Evolutionary conservation across 1,140 invertebrate species (phyloP).

Genomic region (Scaptomyza hsui): DNA sequence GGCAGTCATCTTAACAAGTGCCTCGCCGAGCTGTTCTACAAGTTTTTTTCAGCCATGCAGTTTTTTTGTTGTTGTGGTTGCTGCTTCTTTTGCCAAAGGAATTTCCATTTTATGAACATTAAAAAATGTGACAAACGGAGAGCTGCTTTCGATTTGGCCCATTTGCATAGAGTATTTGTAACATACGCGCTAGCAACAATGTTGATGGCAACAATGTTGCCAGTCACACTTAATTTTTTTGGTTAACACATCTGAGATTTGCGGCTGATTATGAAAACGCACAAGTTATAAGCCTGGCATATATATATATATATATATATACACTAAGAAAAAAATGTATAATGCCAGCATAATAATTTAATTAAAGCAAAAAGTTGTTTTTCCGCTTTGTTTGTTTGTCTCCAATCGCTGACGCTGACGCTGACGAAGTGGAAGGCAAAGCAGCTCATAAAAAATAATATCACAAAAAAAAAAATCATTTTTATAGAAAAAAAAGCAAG

Average conservation of each 20-base stretch:
- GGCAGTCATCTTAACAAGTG: conserved; percentile 80
- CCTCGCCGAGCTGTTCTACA: conserved; percentile 70
- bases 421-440: conserved; percentile 38
- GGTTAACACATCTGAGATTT: conserved; percentile 16
- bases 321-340: conserved; percentile 10
- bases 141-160: conserved; percentile 65
- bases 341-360: conserved; percentile 53
- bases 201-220: conserved; percentile 55
- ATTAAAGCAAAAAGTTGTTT: conserved; percentile 61
- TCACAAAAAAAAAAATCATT: conserved; percentile 9
- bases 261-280: conserved; percentile 35
- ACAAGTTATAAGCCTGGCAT: conserved; percentile 36
- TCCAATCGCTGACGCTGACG: background rate
- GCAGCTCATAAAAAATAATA: conserved; percentile 37
- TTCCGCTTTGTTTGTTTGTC: conserved; percentile 54
- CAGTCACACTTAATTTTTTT: conserved; percentile 23
- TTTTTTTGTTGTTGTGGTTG: conserved; percentile 23
- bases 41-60: conserved; percentile 59
- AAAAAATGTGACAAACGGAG: conserved; percentile 65
- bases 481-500: conserved; percentile 8
- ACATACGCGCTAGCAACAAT: conserved; percentile 33
- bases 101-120: conserved; percentile 80
- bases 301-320: background rate
- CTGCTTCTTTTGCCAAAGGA: conserved; percentile 47
- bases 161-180: conserved; percentile 55